phyloP scores from a whole-genome alignment of 2,113 vertebrate species.

The Riparia riparia region DNA sequence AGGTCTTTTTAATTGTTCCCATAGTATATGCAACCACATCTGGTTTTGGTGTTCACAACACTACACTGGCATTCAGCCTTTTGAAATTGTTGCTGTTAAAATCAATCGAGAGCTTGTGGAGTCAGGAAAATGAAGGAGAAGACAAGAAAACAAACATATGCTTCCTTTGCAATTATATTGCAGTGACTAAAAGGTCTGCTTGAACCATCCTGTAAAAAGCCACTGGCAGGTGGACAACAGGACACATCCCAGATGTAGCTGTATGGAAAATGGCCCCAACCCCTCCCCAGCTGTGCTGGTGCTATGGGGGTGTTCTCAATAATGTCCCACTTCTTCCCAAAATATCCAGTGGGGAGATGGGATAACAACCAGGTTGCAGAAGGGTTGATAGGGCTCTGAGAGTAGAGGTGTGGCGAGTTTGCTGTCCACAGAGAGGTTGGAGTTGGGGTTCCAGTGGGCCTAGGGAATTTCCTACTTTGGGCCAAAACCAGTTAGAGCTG shows the following conservation, averaged over 20 bases:
- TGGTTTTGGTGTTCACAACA: constrained; percentile 41
- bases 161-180: neutral
- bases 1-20: constrained; percentile 15
- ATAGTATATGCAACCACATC: constrained; percentile 15
- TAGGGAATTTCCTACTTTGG: neutral
- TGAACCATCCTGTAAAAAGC: neutral
- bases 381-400: neutral
- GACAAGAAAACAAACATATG: constrained; percentile 35
- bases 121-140: neutral
- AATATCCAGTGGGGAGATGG: neutral
- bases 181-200: neutral
- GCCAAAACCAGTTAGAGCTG: neutral
- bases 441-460: neutral
- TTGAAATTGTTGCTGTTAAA: constrained; percentile 35
- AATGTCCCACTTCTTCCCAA: neutral
- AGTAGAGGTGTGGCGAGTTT: neutral
- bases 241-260: neutral
- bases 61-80: neutral
- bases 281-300: neutral
- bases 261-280: rapidly evolving
- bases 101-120: constrained; percentile 23
- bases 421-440: neutral
- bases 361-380: rapidly evolving
- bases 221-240: neutral
- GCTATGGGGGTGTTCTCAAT: rapidly evolving